phyloP scores from a whole-genome alignment of 2,797 vertebrate genomes.

The Danio tinwini region DNA sequence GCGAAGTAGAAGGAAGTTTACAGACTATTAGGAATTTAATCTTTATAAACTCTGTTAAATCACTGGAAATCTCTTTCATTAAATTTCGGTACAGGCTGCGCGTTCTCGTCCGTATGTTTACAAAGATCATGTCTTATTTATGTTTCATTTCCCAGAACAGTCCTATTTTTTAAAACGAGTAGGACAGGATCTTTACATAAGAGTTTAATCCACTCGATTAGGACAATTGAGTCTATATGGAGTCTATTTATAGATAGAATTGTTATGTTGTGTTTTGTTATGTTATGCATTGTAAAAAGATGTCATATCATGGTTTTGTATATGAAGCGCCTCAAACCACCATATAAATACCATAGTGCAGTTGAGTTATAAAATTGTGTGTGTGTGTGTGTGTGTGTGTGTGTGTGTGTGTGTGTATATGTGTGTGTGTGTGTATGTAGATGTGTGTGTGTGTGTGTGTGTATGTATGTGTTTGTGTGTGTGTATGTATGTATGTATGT shows the following conservation, averaged over 20 bases:
- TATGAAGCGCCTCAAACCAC: neutral
- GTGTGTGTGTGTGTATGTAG: too few species aligned
- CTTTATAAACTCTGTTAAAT: neutral
- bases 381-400: too few species aligned
- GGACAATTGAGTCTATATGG: constrained; percentile 5
- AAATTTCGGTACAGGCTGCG: neutral
- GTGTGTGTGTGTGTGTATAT: too few species aligned
- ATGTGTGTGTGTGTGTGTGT: too few species aligned
- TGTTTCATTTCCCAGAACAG: neutral
- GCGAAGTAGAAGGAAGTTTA: neutral
- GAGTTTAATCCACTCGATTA: neutral
- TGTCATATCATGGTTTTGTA: neutral
- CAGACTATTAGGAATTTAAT: neutral
- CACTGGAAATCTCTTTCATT: neutral
- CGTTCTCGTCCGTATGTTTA: neutral
- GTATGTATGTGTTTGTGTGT: too few species aligned
- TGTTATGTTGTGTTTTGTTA: neutral
- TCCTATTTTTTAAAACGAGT: neutral
- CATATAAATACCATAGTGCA: neutral
- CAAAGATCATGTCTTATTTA: neutral
- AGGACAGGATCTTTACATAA: neutral
- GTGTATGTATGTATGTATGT: too few species aligned
- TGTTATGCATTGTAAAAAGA: neutral
- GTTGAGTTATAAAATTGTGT: too few species aligned
- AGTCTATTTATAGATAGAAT: neutral